Percentiles rank a stretch among this genome's conserved stretches.
Conservation (phyloP, 2,113 vertebrate species). For the Ursus arctos region DNA sequence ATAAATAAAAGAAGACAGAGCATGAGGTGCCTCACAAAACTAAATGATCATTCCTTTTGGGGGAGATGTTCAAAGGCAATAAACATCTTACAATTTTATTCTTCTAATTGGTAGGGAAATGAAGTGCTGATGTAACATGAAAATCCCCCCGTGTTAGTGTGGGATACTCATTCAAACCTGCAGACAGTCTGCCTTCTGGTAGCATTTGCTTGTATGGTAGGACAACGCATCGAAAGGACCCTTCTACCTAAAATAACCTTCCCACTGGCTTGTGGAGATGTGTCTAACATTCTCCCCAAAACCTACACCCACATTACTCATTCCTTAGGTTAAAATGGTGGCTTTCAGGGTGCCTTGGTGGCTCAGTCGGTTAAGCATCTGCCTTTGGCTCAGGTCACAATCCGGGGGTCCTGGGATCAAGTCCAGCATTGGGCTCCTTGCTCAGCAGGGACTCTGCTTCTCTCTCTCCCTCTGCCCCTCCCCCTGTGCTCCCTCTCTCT, state of each 20-base stretch:
- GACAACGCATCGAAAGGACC: neutral
- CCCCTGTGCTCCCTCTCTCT: no score
- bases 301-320: neutral
- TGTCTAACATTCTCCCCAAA: neutral
- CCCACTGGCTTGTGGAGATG: neutral
- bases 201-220: neutral
- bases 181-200: neutral
- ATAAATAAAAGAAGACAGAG: conserved; percentile 3
- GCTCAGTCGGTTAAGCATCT: no score
- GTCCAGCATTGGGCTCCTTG: no score
- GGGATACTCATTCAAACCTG: neutral
- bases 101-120: neutral
- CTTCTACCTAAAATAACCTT: neutral
- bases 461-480: no score
- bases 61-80: neutral
- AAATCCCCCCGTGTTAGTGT: neutral
- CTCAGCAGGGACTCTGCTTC: no score
- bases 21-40: neutral
- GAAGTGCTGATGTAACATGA: neutral
- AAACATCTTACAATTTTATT: neutral
- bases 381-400: no score
- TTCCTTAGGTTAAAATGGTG: neutral
- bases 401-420: no score
- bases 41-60: neutral
- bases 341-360: neutral